Conservation (phyloP, 2,113 vertebrate genomes). For the human region GRCh38 chr18:22172501-22173000, state of each 20-base stretch:
- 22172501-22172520: background rate
- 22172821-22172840: background rate
- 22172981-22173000: background rate
- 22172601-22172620: background rate
- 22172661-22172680: background rate
- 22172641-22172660: background rate
- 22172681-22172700: background rate
- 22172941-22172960: background rate
- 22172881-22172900: background rate
- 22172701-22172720: background rate
- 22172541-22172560: background rate
- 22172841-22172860: background rate
- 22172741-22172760: background rate
- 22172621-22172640: background rate
- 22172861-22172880: background rate
- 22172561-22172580: background rate
- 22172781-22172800: background rate
- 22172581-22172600: background rate
- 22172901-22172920: background rate
- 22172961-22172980: background rate
- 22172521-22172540: rapidly evolving
- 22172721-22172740: background rate
- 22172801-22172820: background rate
- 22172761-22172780: background rate
- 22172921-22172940: background rate